Percentiles rank a stretch among this genome's conserved stretches.
These are phyloP conservation scores for Bettongia penicillata DNA, from an alignment of 2,113 vertebrate species.

Conservation along the genomic window DNA sequence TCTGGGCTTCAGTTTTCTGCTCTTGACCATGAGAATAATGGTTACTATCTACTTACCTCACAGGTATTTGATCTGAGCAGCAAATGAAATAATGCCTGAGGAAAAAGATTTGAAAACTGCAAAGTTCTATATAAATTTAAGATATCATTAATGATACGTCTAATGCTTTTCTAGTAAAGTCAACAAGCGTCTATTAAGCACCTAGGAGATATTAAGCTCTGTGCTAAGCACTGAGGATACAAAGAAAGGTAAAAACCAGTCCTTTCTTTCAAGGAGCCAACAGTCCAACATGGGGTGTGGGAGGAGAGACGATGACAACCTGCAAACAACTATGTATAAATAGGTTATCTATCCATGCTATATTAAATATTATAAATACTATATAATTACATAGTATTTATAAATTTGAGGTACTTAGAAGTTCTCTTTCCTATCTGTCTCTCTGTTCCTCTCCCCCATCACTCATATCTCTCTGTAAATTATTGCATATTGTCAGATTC, in stretches of 20 bases:
- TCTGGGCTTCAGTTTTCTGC: neutral
- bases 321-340: neutral
- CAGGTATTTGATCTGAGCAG: neutral
- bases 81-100: neutral
- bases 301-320: neutral
- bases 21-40: neutral
- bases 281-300: neutral
- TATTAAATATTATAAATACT: neutral
- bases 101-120: neutral
- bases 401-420: neutral
- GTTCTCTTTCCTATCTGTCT: neutral
- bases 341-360: neutral
- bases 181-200: neutral
- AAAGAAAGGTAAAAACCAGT: neutral
- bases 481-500: neutral
- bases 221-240: neutral
- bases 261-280: neutral
- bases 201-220: neutral
- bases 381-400: neutral
- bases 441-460: neutral
- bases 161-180: neutral
- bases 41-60: neutral
- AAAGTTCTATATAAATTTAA: neutral
- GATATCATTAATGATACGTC: neutral
- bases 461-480: neutral